Percentiles rank a stretch among this genome's conserved stretches.
These are phyloP conservation scores for Steinernema scapterisci DNA, from an alignment of 2,888 invertebrate species.

Conservation along the genomic window DNA sequence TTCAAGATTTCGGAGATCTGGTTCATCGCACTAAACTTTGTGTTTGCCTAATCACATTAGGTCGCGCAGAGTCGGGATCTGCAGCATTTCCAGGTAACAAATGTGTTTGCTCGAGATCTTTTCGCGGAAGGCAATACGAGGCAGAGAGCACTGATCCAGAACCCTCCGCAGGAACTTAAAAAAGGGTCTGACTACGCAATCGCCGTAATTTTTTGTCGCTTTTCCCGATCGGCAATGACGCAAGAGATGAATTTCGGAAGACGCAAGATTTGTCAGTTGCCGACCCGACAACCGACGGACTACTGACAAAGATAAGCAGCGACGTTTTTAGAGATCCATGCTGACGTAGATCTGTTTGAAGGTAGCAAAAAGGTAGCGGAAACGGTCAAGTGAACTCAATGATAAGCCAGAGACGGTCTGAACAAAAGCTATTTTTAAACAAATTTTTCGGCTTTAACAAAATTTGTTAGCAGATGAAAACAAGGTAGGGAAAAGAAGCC, in stretches of 20 bases:
- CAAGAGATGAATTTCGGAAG: neutral
- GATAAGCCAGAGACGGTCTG: too few relatives aligned
- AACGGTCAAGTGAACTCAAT: too few relatives aligned
- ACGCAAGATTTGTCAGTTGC: slow-evolving; percentile 14
- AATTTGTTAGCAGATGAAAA: too few relatives aligned
- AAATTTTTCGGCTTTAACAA: too few relatives aligned
- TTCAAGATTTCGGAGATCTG: neutral
- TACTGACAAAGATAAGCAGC: neutral
- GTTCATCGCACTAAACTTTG: neutral
- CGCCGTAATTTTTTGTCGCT: slow-evolving; percentile 6
- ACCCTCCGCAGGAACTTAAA: neutral
- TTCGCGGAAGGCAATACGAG: neutral
- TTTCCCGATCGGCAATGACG: slow-evolving; percentile 6
- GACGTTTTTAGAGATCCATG: slow-evolving; percentile 3
- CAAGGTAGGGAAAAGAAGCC: too few relatives aligned
- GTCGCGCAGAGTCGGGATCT: neutral
- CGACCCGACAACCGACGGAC: neutral
- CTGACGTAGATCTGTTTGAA: too few relatives aligned
- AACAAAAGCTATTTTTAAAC: too few relatives aligned
- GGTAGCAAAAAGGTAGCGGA: too few relatives aligned
- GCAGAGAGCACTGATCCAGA: neutral
- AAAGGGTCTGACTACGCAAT: neutral
- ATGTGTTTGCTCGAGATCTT: neutral
- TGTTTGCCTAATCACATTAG: slow-evolving; percentile 31
- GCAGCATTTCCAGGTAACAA: neutral